phyloP scores from a whole-genome alignment of 2,113 vertebrate genomes.

The Chaenogobius annularis region DNA sequence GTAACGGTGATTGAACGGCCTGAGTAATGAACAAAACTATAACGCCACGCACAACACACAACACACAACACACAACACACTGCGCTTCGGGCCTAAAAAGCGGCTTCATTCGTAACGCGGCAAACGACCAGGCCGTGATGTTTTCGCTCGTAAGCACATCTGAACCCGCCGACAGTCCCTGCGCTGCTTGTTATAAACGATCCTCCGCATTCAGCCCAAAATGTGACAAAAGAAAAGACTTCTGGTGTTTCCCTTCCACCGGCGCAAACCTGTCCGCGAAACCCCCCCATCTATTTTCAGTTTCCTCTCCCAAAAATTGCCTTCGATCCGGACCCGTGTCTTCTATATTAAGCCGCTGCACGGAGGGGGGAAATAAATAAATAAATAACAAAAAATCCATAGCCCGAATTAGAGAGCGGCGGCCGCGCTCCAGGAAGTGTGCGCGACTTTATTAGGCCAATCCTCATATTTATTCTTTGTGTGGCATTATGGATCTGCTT shows the following conservation, averaged over 20 bases:
- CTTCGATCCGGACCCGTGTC: not conserved
- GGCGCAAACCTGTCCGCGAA: not conserved
- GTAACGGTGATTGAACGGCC: too few species aligned
- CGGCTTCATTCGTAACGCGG: not conserved
- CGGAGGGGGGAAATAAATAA: too few species aligned
- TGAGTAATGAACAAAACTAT: too few species aligned
- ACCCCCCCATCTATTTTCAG: conserved; percentile 1
- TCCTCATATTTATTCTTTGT: conserved; percentile 22
- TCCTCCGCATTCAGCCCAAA: not conserved
- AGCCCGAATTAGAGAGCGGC: not conserved
- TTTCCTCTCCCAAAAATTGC: not conserved
- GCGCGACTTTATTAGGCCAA: not conserved
- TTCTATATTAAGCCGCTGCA: not conserved
- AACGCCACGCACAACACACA: too few species aligned
- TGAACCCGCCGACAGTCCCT: not conserved
- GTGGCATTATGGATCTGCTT: conserved; percentile 12
- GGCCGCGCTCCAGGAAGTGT: conserved; percentile 5
- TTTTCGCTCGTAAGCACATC: not conserved
- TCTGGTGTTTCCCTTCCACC: not conserved
- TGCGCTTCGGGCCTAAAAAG: too few species aligned
- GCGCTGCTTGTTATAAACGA: not conserved
- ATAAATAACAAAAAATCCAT: not conserved
- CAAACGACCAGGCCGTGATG: not conserved
- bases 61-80: too few species aligned
- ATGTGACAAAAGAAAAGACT: conserved; percentile 3